Evolutionary conservation across 2,888 invertebrate species (phyloP), one percentile per base, ranked within the genome.

Genomic region (Cataglyphis livida): DNA sequence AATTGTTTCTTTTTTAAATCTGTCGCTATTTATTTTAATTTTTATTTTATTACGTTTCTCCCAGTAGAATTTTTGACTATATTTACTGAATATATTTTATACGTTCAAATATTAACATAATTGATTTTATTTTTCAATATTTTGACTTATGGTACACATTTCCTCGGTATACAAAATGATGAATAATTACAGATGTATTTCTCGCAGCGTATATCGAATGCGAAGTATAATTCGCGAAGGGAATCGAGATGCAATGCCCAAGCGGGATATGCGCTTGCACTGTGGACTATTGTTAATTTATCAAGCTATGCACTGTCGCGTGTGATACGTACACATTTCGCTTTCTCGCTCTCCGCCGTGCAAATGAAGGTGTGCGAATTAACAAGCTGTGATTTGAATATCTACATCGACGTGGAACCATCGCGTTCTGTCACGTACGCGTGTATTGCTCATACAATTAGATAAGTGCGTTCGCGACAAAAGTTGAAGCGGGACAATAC

Each of bases 201-300:
- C 44, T 59, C 44, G 35, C 71, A 41, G 44, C 44, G 15, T 32
- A 59, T 48, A 79, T 70, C 28, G 32, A 68, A 59, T 12, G 41
- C 59, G 18, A 25, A 15, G 57, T 44, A 70, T 79, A 68, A 59
- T 44, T 78, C 18, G 59, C 59, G 7, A 59, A 59, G 71, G 28
- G 59, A 79, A 79, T 61, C 59, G 71, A 79, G 78, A 79, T 79
- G 35, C 59, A 66, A 57, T 41, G n/a, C 9, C 66, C 66, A 64
- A 25, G 48, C 48, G 76, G 28, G 70, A 78, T 21, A 70, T n/a
- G n/a, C 59, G 71, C 59, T 32, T 35, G 59, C 59, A 70, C 79
- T 44, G 82, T 79, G 57, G 65, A 81, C 73, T 83, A 85, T 85
- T 84, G 84, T 85, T 89, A 89, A 89, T 89, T 87, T 84, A 87